These are phyloP conservation scores for Mystacornis crossleyi DNA, from an alignment of 2,113 vertebrate species.

Conservation along the genomic window DNA sequence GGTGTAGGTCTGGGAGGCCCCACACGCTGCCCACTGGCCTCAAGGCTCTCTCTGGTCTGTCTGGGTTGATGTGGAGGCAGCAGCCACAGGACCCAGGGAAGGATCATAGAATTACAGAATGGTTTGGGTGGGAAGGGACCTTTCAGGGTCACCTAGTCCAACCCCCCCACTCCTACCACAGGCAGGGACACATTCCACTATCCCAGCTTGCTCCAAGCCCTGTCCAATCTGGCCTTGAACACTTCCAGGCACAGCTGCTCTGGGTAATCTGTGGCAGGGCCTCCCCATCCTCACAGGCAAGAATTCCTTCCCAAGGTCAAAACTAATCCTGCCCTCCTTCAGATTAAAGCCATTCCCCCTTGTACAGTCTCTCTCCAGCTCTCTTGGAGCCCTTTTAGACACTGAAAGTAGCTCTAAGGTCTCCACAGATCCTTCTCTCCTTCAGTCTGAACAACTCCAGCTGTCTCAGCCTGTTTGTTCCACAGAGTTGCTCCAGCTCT, in stretches of 20 bases:
- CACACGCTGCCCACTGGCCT: rapidly evolving
- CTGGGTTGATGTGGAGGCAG: neutral
- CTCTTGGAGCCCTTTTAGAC: neutral
- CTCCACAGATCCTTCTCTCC: neutral
- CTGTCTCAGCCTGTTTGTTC: neutral
- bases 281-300: neutral
- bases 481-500: neutral
- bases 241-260: neutral
- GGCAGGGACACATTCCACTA: neutral
- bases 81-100: rapidly evolving
- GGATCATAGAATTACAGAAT: neutral
- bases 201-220: neutral
- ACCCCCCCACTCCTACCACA: rapidly evolving
- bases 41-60: rapidly evolving
- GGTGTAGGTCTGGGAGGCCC: rapidly evolving
- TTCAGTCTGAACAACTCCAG: neutral
- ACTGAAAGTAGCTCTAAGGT: neutral
- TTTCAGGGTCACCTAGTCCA: neutral
- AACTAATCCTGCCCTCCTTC: neutral
- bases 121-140: neutral
- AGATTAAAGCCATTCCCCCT: neutral
- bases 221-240: rapidly evolving
- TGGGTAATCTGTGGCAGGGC: too few relatives aligned
- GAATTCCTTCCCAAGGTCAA: neutral
- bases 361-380: neutral